These are phyloP conservation scores for Drosophila mulleri DNA, from an alignment of 2,888 invertebrate genomes.

Conservation along the genomic window DNA sequence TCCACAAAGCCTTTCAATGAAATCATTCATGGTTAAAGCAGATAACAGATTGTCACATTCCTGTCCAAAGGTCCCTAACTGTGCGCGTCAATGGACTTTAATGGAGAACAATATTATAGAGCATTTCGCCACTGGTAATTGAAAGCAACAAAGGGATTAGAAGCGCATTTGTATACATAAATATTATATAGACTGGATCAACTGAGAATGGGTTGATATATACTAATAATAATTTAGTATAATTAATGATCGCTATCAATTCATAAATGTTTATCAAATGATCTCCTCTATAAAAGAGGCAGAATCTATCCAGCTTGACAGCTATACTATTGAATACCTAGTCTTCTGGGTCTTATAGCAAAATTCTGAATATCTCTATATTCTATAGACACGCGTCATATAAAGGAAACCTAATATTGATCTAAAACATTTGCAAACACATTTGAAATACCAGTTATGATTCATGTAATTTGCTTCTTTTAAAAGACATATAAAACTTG, in stretches of 20 bases:
- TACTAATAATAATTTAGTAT: too few species aligned
- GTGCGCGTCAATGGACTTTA: slow-evolving; percentile 16
- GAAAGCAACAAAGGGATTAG: not conserved
- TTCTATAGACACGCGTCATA: too few species aligned
- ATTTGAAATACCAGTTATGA: not conserved
- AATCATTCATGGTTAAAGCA: slow-evolving; percentile 77
- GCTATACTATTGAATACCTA: too few species aligned
- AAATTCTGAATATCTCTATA: too few species aligned
- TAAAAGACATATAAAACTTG: too few species aligned
- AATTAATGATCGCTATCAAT: too few species aligned
- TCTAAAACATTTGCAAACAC: not conserved
- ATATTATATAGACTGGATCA: not conserved
- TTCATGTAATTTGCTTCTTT: not conserved
- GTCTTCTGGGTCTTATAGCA: too few species aligned
- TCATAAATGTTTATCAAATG: too few species aligned
- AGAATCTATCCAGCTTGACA: not conserved
- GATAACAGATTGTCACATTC: slow-evolving; percentile 69
- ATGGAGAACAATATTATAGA: not conserved
- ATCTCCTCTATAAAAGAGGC: not conserved
- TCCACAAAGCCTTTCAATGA: slow-evolving; percentile 70
- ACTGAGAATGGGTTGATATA: too few species aligned
- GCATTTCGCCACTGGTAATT: not conserved
- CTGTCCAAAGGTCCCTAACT: slow-evolving; percentile 18
- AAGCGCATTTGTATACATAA: not conserved
- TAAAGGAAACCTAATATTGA: not conserved